Base-by-base conservation (phyloP, 2,113 vertebrate genomes). In the Lota lota region DNA sequence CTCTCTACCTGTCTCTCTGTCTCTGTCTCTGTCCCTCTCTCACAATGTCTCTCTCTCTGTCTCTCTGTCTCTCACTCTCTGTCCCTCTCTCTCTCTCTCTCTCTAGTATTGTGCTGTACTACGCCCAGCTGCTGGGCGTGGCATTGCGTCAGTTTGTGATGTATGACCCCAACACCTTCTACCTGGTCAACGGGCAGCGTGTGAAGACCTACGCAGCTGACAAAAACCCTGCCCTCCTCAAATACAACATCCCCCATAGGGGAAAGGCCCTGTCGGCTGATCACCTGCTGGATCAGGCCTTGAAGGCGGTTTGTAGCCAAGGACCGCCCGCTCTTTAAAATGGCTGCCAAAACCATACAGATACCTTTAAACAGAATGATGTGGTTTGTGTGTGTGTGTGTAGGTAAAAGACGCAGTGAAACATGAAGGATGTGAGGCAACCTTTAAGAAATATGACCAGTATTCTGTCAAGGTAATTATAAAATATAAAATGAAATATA, bases 381-480 rank as follows among this genome's bases (percentile, higher is more conserved):
- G 28, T 33, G 28, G 28, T 33, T 0, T 56, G 56, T 57, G 18
- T 54, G 54, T 57, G 18, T 17, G 17, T 17, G 18, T 18, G n/a
- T 17, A 83, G 83, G 78, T 80, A 16, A 72, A 67, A 63, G 50
- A 71, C 24, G 24, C 80, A 5, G 76, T 83, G 28, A 2, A 22
- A 54, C 28, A 36, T 3, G 1, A 73, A 1, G 76, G 76, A 28
- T 85, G 80, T 65, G 0, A 0, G 0, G 72, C 69, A 22, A 5
- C 67, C 0, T 51, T 67, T 0, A 18, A 4, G 20, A 80, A 84
- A 40, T 81, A 77, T 0, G 79, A 81, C 67, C 79, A 20, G 18
- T 75, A 68, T 6, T 70, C 76, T 61, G 64, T 85, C 21, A 70
- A 83, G 83, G 83, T 85, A 72, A 73, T 62, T 12, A n/a, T 7